Evolutionary conservation across 2,888 invertebrate species (phyloP).

Genomic region (Tenthredo notha): DNA sequence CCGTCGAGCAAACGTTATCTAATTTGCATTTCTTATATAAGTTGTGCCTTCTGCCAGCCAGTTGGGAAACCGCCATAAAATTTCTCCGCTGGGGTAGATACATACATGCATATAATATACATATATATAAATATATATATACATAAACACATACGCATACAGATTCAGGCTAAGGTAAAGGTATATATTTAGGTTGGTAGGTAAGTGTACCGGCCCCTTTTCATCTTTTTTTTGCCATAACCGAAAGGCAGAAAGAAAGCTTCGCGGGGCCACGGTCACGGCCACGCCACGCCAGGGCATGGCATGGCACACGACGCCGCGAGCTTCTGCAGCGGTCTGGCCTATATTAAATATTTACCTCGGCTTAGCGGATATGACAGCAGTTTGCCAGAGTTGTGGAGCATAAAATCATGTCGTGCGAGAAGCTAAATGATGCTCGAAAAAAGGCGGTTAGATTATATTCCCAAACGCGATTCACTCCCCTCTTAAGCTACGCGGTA

Average conservation of each 20-base stretch:
- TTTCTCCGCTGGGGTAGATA: background rate
- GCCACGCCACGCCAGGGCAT: background rate
- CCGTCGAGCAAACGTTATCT: slow-evolving; percentile 39
- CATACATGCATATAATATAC: background rate
- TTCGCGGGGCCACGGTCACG: background rate
- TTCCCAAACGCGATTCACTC: slow-evolving; percentile 21
- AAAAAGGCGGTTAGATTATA: slow-evolving; percentile 44
- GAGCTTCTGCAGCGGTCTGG: background rate
- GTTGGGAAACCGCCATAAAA: slow-evolving; percentile 42
- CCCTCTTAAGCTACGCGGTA: background rate
- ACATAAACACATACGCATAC: background rate
- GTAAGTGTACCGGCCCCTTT: slow-evolving; percentile 30
- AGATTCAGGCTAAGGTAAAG: slow-evolving; percentile 5
- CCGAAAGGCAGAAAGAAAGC: slow-evolving; percentile 29
- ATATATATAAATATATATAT: background rate
- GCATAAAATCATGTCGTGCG: slow-evolving; percentile 54
- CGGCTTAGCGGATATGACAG: slow-evolving; percentile 51
- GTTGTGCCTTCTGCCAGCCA: slow-evolving; percentile 41
- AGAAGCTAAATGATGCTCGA: slow-evolving; percentile 49
- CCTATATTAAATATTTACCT: slow-evolving; percentile 55
- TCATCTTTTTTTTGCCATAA: slow-evolving; percentile 32
- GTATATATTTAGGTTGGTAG: slow-evolving; percentile 25
- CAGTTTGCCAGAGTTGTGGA: slow-evolving; percentile 52
- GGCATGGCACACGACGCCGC: background rate
- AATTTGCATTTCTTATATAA: slow-evolving; percentile 44